Base-by-base conservation (phyloP, 2,888 invertebrate genomes). In the Ophion ellenae region DNA sequence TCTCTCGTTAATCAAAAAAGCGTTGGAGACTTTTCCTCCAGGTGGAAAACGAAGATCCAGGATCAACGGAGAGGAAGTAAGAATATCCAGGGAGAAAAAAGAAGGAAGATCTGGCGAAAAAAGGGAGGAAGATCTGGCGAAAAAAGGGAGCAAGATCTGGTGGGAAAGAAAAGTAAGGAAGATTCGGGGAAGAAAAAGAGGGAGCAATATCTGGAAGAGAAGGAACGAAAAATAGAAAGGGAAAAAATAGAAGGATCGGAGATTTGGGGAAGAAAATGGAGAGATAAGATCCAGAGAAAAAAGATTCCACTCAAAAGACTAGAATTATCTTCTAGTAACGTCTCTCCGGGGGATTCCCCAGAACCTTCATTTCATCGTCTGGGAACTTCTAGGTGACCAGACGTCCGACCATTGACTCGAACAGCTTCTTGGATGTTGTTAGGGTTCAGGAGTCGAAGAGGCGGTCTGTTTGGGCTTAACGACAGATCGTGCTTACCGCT, bases 401-500 rank as follows among this genome's bases (percentile, higher is more conserved):
- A 40, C 0, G 40, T 7, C 40, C 7, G 1, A 40, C 40, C 40
- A 6, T 7, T 9, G 40, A 40, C 40, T 40, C 40, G 9, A 9
- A 40, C 9, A 7, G 3, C 6, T 40, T 40, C 40, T 9, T 7
- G 40, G 7, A 40, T 1, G 40, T 40, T 40, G 40, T 40, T 40
- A 9, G 40, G 40, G 6, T 9, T 40, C 40, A 40, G 9, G 9
- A 7, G 9, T 53, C 14, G 17, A 17, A 17, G 5, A 17, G 1
- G 5, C 14, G 2, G 9, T 47, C 47, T 5, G 14, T 53, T 5
- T 53, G 5, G 53, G 14, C 17, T 53, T 53, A 53, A 61, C 61
- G 61, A 61, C 7, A 40, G 40, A 7, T 40, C 7, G 71, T 36
- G 93, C 95, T 95, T 94, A 96, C 97, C 97, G 95, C 96, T 96